A percentile compares a stretch with the other conserved stretches of the same genome.
phyloP scores from a whole-genome alignment of 2,113 vertebrate genomes.

The Mirounga angustirostris region DNA sequence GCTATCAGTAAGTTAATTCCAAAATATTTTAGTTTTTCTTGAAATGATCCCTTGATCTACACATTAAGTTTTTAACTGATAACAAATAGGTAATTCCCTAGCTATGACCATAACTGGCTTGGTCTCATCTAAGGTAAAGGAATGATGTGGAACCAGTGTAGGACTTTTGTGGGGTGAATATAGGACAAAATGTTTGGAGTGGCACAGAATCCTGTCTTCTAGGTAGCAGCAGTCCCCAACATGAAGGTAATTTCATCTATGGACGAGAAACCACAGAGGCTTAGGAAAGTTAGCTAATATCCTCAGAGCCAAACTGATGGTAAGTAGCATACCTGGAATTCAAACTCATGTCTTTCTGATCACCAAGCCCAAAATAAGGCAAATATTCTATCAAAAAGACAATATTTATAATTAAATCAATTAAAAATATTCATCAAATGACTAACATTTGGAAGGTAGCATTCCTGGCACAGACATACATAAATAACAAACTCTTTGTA shows the following conservation, averaged over 20 bases:
- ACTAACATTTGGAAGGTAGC: neutral
- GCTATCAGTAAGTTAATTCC: neutral
- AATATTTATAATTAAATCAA: neutral
- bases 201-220: neutral
- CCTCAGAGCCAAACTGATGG: rapidly evolving
- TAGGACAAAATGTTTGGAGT: neutral
- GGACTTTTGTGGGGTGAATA: neutral
- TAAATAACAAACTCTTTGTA: neutral
- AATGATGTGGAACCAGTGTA: neutral
- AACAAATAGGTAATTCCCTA: neutral
- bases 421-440: neutral
- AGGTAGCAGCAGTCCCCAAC: neutral
- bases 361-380: neutral
- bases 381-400: neutral
- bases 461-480: neutral
- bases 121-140: neutral
- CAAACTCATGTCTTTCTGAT: neutral
- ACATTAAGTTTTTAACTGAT: neutral
- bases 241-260: neutral
- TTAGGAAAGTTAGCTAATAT: neutral
- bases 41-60: neutral
- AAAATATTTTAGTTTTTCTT: neutral
- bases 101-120: neutral
- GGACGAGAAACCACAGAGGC: neutral
- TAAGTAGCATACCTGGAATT: neutral